Percentiles rank a stretch among this genome's conserved stretches.
phyloP scores from a whole-genome alignment of 2,797 vertebrate genomes.

The Lophotriccus pileatus region DNA sequence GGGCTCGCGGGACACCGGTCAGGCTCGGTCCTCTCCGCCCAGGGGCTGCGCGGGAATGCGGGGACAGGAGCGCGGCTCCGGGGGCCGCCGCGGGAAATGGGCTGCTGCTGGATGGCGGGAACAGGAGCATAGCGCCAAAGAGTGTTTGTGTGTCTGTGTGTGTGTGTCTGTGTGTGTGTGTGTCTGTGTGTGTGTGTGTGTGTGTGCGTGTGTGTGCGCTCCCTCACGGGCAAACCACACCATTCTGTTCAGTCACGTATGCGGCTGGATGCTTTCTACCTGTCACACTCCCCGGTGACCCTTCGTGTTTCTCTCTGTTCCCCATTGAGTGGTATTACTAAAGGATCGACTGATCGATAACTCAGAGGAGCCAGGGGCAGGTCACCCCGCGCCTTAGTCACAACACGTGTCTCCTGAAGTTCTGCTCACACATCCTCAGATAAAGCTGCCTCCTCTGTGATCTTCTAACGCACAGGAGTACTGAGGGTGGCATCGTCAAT shows the following conservation, averaged over 20 bases:
- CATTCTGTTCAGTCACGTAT: accelerated
- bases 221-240: accelerated
- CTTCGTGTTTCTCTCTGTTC: accelerated
- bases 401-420: not conserved
- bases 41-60: not conserved
- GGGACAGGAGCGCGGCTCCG: not conserved
- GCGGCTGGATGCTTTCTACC: not conserved
- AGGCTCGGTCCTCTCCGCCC: too few relatives aligned
- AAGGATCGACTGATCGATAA: not conserved
- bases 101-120: not conserved
- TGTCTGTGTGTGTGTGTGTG: too few relatives aligned
- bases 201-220: not conserved
- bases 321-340: not conserved
- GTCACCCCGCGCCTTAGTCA: not conserved
- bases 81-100: accelerated
- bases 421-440: not conserved
- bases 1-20: not conserved
- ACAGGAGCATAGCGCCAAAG: not conserved
- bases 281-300: not conserved
- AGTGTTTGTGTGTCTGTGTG: not conserved
- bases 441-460: not conserved
- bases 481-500: not conserved
- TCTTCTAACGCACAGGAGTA: too few relatives aligned
- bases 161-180: not conserved
- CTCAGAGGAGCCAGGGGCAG: not conserved